Conservation (phyloP, 2,113 vertebrate genomes). For the Potamarius usumacintae region DNA sequence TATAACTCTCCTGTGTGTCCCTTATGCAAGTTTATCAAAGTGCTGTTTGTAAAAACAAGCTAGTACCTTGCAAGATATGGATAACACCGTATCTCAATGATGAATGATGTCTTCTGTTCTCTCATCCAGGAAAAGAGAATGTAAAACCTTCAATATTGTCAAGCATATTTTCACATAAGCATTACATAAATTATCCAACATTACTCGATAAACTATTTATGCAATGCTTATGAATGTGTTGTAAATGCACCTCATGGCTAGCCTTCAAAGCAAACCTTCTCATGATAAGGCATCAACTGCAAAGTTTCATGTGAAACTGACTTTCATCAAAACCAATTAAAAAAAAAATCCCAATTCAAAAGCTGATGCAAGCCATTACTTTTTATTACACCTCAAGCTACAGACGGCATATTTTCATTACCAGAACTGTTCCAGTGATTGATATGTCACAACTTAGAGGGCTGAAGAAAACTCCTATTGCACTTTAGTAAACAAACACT, state of each 20-base stretch:
- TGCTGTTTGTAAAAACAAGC: background rate
- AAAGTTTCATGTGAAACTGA: slow-evolving; percentile 8
- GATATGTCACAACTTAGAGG: background rate
- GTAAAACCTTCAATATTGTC: background rate
- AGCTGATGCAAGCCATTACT: slow-evolving; percentile 5
- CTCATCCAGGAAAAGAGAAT: background rate
- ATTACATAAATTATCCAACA: background rate
- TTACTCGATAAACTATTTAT: background rate
- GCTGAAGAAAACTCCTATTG: background rate
- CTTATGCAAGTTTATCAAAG: background rate
- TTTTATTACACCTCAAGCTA: background rate
- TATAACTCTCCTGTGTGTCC: background rate
- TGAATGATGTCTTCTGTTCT: background rate
- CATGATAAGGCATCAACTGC: slow-evolving; percentile 27
- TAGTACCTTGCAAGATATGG: background rate
- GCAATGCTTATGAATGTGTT: background rate
- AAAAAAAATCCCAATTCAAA: background rate
- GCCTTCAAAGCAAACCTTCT: background rate
- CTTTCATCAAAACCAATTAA: slow-evolving; percentile 11
- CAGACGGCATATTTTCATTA: background rate
- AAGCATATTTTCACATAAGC: background rate
- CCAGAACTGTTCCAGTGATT: background rate
- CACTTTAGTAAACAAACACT: slow-evolving; percentile 19
- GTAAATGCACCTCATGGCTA: background rate
- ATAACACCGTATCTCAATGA: background rate